These are phyloP conservation scores for Adineta ricciae DNA, from an alignment of 2,888 invertebrate genomes.

Conservation along the genomic window DNA sequence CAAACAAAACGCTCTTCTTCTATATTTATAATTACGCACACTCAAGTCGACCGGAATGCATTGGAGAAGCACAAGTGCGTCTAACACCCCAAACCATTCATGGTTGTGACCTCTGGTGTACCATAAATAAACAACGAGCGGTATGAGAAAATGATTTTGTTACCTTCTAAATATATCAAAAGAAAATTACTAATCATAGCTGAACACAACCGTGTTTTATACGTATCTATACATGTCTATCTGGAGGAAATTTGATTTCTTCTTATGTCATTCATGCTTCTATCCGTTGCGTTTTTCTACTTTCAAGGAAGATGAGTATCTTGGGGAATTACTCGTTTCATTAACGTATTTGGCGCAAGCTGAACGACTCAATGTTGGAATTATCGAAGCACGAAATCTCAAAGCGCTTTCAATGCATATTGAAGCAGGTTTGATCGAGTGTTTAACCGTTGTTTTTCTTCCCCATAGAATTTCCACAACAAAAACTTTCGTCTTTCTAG, in stretches of 20 bases:
- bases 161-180: background rate
- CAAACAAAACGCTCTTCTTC: conserved; percentile 59
- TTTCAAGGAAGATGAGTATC: conserved; percentile 37
- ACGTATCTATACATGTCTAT: no score
- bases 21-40: conserved; percentile 59
- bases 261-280: background rate
- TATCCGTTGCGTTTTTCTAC: background rate
- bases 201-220: no score
- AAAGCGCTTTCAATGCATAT: conserved; percentile 41
- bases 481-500: no score
- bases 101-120: conserved; percentile 74
- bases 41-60: conserved; percentile 75
- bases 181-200: background rate
- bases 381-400: conserved; percentile 73
- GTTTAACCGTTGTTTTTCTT: no score
- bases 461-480: background rate
- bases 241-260: background rate
- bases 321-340: conserved; percentile 65
- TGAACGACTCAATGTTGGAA: conserved; percentile 69
- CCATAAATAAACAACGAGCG: conserved; percentile 68
- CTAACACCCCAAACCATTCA: conserved; percentile 69
- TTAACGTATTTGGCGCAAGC: conserved; percentile 78
- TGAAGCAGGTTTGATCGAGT: conserved; percentile 37
- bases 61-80: conserved; percentile 70
- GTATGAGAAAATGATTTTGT: conserved; percentile 39